These are phyloP conservation scores for Thryonomys swinderianus DNA, from an alignment of 2,113 vertebrate genomes.

Conservation along the genomic window DNA sequence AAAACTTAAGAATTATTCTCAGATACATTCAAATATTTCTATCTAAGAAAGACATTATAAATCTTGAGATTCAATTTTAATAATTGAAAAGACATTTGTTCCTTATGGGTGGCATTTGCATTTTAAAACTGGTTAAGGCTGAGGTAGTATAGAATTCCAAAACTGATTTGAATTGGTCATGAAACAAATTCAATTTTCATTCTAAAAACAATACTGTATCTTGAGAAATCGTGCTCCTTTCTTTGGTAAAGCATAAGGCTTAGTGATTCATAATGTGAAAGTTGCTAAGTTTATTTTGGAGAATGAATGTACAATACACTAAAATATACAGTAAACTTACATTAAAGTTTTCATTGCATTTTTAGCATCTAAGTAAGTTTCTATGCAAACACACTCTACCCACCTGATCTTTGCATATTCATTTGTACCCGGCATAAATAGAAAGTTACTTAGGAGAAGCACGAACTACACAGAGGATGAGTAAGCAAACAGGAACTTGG, in stretches of 20 bases:
- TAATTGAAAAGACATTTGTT: slow-evolving; percentile 76
- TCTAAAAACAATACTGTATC: slow-evolving; percentile 77
- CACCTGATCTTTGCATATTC: background rate
- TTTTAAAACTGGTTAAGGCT: slow-evolving; percentile 58
- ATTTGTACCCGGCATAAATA: slow-evolving; percentile 51
- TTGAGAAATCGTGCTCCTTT: slow-evolving; percentile 72
- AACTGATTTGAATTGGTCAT: slow-evolving; percentile 74
- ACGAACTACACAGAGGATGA: slow-evolving; percentile 44
- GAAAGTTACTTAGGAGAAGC: slow-evolving; percentile 45
- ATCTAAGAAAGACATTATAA: slow-evolving; percentile 57
- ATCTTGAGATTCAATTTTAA: slow-evolving; percentile 74
- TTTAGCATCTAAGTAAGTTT: slow-evolving; percentile 56
- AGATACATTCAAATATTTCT: slow-evolving; percentile 65
- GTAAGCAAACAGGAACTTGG: background rate
- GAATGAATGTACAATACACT: slow-evolving; percentile 63
- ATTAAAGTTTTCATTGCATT: slow-evolving; percentile 62
- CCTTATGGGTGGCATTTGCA: slow-evolving; percentile 69
- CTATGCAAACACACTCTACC: slow-evolving; percentile 41
- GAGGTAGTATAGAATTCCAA: slow-evolving; percentile 49
- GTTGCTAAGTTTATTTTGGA: slow-evolving; percentile 65
- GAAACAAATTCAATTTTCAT: slow-evolving; percentile 73
- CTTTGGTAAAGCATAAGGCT: slow-evolving; percentile 72
- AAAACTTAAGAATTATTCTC: slow-evolving; percentile 58
- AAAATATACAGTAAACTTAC: slow-evolving; percentile 71
- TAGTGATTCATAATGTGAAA: slow-evolving; percentile 72